These are phyloP conservation scores for Megaustenia siamemsis DNA, from an alignment of 2,888 invertebrate genomes.

Conservation along the genomic window DNA sequence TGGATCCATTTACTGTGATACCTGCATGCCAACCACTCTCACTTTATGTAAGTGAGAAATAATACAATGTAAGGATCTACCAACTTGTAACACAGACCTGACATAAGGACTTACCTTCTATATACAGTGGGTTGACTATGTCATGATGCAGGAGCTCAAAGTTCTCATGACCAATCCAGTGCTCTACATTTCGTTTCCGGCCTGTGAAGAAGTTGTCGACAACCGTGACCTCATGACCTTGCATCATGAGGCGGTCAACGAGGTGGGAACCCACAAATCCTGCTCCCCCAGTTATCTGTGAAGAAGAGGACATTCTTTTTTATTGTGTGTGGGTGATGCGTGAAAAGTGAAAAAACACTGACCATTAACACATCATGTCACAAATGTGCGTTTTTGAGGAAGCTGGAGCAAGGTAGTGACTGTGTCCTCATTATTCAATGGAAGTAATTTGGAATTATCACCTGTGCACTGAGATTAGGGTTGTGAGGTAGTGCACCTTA, in stretches of 20 bases:
- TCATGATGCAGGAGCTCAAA: constrained; percentile 99
- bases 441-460: no score
- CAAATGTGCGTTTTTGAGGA: no score
- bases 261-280: constrained; percentile 99
- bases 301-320: not conserved
- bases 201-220: constrained; percentile 99
- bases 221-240: constrained; percentile 96
- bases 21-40: no score
- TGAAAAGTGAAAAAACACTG: no score
- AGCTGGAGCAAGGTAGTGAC: no score
- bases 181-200: constrained; percentile 96
- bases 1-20: no score
- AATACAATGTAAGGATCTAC: not conserved
- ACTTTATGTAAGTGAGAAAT: no score
- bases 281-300: constrained; percentile 94
- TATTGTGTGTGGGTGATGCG: not conserved
- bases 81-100: not conserved
- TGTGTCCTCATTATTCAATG: no score
- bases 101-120: constrained; percentile 89
- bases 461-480: no score
- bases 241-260: constrained; percentile 95
- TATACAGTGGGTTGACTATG: constrained; percentile 97
- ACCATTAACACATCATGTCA: no score
- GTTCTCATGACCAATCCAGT: constrained; percentile 99
- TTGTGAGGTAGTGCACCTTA: no score